Evolutionary conservation across 35 echinoderm and acorn worm species (phyloP).

Genomic region (Heliocidaris tuberculata): DNA sequence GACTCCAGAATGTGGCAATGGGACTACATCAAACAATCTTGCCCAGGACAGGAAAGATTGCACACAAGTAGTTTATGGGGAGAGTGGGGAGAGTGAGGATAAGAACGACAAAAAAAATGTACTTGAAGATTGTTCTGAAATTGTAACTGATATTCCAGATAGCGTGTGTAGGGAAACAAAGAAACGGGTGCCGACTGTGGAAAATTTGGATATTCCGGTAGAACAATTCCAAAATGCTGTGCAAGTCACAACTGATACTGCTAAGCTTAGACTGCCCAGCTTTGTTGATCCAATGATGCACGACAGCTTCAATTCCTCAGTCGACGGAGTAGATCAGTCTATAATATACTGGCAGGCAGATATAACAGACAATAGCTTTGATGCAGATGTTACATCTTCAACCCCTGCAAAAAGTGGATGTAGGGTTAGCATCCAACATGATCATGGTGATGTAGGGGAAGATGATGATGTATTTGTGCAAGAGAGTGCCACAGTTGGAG

Average conservation of each 20-base stretch:
- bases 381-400: conserved; percentile 14
- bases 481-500: neutral
- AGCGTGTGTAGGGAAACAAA: neutral
- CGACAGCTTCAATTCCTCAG: conserved; percentile 31
- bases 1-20: neutral
- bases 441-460: neutral
- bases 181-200: neutral
- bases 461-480: conserved; percentile 30
- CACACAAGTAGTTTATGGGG: neutral
- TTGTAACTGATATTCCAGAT: neutral
- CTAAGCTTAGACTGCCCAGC: neutral
- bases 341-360: conserved; percentile 42
- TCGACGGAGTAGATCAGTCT: conserved; percentile 3
- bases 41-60: neutral
- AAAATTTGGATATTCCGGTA: neutral
- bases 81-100: neutral
- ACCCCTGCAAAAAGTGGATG: neutral
- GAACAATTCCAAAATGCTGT: neutral
- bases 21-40: neutral
- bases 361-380: conserved; percentile 35
- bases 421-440: neutral
- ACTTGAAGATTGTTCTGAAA: neutral
- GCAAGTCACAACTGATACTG: neutral
- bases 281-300: neutral
- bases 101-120: neutral